Conservation (phyloP, 2,797 vertebrate species). For the Betta splendens region DNA sequence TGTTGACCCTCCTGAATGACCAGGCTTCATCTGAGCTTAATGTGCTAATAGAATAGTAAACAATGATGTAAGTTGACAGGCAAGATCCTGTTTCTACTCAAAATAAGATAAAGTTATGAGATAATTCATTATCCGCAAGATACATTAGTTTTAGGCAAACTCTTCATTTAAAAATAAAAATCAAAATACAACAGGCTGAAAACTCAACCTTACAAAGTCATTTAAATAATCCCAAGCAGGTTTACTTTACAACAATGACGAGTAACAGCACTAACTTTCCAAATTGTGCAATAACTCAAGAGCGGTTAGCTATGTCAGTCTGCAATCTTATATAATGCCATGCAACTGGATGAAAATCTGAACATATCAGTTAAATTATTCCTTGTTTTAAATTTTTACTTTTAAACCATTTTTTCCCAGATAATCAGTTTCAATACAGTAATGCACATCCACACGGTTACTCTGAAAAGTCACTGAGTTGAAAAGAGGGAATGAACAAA, state of each 20-base stretch:
- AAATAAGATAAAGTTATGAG: slow-evolving; percentile 50
- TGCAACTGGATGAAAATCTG: slow-evolving; percentile 87
- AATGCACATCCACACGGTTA: slow-evolving; percentile 87
- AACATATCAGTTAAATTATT: slow-evolving; percentile 75
- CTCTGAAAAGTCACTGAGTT: slow-evolving; percentile 87
- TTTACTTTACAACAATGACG: slow-evolving; percentile 79
- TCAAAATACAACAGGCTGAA: slow-evolving; percentile 52
- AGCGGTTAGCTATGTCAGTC: slow-evolving; percentile 84
- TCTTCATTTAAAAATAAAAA: slow-evolving; percentile 49
- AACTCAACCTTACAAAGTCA: slow-evolving; percentile 60
- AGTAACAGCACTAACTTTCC: slow-evolving; percentile 84
- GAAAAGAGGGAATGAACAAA: slow-evolving; percentile 47
- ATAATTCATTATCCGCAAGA: slow-evolving; percentile 38
- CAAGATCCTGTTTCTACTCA: slow-evolving; percentile 51
- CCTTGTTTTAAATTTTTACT: slow-evolving; percentile 68
- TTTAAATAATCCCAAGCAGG: slow-evolving; percentile 74
- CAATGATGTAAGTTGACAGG: slow-evolving; percentile 41
- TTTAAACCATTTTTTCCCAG: slow-evolving; percentile 57
- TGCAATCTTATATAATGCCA: slow-evolving; percentile 89
- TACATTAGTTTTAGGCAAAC: slow-evolving; percentile 34
- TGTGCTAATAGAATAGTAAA: slow-evolving; percentile 28
- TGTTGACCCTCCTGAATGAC: slow-evolving; percentile 28
- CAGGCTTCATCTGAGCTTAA: slow-evolving; percentile 26
- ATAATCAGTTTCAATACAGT: slow-evolving; percentile 81
- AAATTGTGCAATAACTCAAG: slow-evolving; percentile 88